Evolutionary conservation across 2,888 invertebrate genomes (phyloP).

Genomic region (Leptinotarsa rubiginosa): DNA sequence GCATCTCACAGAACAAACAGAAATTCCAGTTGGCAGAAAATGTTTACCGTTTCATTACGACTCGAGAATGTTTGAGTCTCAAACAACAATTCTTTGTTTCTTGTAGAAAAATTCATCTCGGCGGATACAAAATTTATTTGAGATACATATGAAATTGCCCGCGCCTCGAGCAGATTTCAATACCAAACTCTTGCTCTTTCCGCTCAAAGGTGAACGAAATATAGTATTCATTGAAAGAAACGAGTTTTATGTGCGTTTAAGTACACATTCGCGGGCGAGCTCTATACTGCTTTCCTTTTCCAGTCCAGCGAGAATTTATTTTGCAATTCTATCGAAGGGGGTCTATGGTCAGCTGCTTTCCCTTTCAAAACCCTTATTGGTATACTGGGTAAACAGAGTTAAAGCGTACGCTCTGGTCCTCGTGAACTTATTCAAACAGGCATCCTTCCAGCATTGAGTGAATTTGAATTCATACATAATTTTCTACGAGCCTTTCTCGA

Average conservation of each 20-base stretch:
- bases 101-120: slow-evolving; percentile 35
- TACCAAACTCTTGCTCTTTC: slow-evolving; percentile 57
- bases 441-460: slow-evolving; percentile 28
- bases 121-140: slow-evolving; percentile 58
- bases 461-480: slow-evolving; percentile 40
- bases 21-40: slow-evolving; percentile 37
- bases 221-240: slow-evolving; percentile 63
- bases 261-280: slow-evolving; percentile 13
- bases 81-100: slow-evolving; percentile 42
- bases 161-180: slow-evolving; percentile 59
- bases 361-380: slow-evolving; percentile 64
- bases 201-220: slow-evolving; percentile 57
- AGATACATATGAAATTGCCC: slow-evolving; percentile 61
- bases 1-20: slow-evolving; percentile 38
- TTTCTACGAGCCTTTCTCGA: neutral
- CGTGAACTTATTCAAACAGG: slow-evolving; percentile 29
- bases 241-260: slow-evolving; percentile 51
- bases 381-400: slow-evolving; percentile 66
- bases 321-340: slow-evolving; percentile 64
- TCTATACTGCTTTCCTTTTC: slow-evolving; percentile 38
- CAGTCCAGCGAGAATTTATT: slow-evolving; percentile 57
- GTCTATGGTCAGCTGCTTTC: slow-evolving; percentile 63
- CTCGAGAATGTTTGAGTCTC: slow-evolving; percentile 39
- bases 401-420: slow-evolving; percentile 37
- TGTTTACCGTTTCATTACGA: slow-evolving; percentile 38